A percentile compares a stretch with the other conserved stretches of the same genome.
Conservation (phyloP, 1,140 invertebrate genomes). For the Akabosia matsudoensis region DNA sequence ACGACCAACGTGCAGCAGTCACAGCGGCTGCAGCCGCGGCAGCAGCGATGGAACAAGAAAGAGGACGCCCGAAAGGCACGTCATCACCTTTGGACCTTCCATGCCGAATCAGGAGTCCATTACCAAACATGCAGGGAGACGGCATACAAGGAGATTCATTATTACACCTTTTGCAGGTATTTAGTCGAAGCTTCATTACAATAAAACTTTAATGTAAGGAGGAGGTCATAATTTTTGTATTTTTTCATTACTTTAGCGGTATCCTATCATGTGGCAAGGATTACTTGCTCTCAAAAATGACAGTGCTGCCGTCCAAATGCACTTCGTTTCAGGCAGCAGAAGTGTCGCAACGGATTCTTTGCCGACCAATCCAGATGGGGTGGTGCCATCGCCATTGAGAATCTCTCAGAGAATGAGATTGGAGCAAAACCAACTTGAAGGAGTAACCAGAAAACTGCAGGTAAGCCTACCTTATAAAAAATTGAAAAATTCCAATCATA, state of each 20-base stretch:
- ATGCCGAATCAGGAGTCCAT: conserved; percentile 26
- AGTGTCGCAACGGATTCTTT: conserved; percentile 77
- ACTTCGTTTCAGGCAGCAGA: conserved; percentile 91
- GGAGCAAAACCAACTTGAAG: conserved; percentile 89
- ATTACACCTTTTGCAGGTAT: conserved; percentile 67
- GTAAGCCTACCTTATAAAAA: conserved; percentile 56
- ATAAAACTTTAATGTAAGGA: conserved; percentile 13
- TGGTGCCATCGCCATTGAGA: conserved; percentile 74
- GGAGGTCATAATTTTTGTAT: background rate
- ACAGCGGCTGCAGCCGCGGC: conserved; percentile 47
- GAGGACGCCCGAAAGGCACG: conserved; percentile 24
- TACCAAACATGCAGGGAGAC: background rate
- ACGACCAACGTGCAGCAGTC: background rate
- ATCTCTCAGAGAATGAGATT: conserved; percentile 95
- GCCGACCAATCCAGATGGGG: conserved; percentile 69
- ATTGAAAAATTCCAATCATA: background rate
- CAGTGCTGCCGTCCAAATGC: conserved; percentile 94
- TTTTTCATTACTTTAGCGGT: conserved; percentile 59
- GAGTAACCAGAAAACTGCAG: conserved; percentile 92
- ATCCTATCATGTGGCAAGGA: conserved; percentile 96
- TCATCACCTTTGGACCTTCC: conserved; percentile 51
- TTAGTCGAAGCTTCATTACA: conserved; percentile 34
- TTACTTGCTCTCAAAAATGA: conserved; percentile 91
- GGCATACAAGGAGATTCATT: conserved; percentile 71
- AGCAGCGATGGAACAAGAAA: conserved; percentile 12